Conservation (phyloP, 2,888 invertebrate genomes). For the Meiosimyza decipiens region DNA sequence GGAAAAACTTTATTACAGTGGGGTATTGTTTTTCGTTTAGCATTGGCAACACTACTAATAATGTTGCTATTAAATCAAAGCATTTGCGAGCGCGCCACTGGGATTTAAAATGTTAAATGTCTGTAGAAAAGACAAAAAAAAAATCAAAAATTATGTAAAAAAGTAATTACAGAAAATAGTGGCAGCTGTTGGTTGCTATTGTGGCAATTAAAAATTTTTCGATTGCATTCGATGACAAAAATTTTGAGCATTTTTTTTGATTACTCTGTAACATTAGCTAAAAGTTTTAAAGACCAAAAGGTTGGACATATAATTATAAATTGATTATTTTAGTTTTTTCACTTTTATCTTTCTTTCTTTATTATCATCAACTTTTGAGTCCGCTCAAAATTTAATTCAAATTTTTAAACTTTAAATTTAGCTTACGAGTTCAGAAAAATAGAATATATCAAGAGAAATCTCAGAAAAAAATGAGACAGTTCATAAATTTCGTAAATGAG, state of each 20-base stretch:
- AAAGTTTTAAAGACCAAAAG: neutral
- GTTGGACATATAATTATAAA: neutral
- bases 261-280: neutral
- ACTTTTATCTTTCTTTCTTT: too few relatives aligned
- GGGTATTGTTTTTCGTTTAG: neutral
- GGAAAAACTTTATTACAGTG: too few relatives aligned
- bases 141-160: neutral
- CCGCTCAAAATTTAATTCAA: too few relatives aligned
- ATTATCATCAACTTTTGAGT: too few relatives aligned
- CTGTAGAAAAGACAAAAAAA: neutral
- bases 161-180: neutral
- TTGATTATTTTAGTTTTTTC: too few relatives aligned
- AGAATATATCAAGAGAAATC: too few relatives aligned
- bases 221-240: constrained; percentile 35
- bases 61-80: constrained; percentile 20
- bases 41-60: constrained; percentile 1
- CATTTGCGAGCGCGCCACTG: neutral
- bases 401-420: too few relatives aligned
- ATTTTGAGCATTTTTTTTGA: neutral
- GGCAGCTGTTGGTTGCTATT: constrained; percentile 11
- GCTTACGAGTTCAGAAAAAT: too few relatives aligned
- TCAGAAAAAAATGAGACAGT: too few relatives aligned
- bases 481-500: too few relatives aligned
- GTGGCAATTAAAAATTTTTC: constrained; percentile 28
- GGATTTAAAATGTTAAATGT: neutral